Conservation (phyloP, 1,140 invertebrate genomes). For the Nephila pilipes region DNA sequence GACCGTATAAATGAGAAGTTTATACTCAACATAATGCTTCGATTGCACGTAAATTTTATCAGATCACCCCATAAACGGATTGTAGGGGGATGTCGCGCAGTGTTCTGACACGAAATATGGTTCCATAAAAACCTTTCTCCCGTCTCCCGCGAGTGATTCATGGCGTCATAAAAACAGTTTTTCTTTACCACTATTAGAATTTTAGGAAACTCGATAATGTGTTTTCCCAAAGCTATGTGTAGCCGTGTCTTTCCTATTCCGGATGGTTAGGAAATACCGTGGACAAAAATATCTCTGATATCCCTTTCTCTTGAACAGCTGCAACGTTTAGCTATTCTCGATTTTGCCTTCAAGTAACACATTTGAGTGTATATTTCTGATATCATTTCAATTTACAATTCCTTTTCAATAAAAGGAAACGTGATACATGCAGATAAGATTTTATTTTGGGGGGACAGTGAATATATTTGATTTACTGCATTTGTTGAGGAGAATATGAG, state of each 20-base stretch:
- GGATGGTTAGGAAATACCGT: neutral
- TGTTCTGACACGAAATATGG: neutral
- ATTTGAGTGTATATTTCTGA: too few relatives aligned
- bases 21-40: conserved; percentile 13
- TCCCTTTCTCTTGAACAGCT: neutral
- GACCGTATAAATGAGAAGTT: conserved; percentile 11
- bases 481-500: too few relatives aligned
- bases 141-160: neutral
- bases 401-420: too few relatives aligned
- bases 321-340: too few relatives aligned
- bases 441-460: too few relatives aligned
- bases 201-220: neutral
- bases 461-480: too few relatives aligned
- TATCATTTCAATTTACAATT: too few relatives aligned
- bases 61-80: conserved; percentile 12
- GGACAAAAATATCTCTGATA: neutral
- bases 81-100: neutral
- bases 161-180: neutral
- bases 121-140: neutral
- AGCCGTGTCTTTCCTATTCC: neutral
- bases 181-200: conserved; percentile 13
- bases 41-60: conserved; percentile 23
- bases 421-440: too few relatives aligned
- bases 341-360: too few relatives aligned
- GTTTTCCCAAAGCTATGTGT: neutral